Evolutionary conservation across 64 coral and sea anemone genomes (phyloP).

Genomic region (Hydrozoanthus tunicans): DNA sequence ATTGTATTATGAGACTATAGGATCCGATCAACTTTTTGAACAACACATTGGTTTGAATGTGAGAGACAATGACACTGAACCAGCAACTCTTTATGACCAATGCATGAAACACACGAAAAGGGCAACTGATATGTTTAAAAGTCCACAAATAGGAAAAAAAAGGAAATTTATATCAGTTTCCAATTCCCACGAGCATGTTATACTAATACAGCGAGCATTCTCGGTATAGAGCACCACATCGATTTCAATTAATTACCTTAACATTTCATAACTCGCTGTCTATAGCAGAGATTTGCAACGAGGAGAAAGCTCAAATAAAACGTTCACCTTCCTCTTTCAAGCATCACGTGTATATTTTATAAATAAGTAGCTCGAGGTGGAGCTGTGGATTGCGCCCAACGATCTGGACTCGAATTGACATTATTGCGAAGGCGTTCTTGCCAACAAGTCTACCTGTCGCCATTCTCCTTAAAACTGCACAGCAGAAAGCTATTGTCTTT

Average conservation of each 20-base stretch:
- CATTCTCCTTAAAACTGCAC: not conserved
- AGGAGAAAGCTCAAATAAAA: not conserved
- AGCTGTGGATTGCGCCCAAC: not conserved
- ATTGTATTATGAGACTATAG: no score
- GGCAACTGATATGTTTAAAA: no score
- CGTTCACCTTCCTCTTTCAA: not conserved
- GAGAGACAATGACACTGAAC: no score
- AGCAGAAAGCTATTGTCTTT: not conserved
- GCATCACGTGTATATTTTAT: not conserved
- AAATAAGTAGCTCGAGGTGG: not conserved
- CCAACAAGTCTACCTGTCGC: not conserved
- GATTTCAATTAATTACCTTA: not conserved
- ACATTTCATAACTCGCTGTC: not conserved
- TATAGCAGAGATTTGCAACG: not conserved
- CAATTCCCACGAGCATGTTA: no score
- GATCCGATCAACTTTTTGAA: no score
- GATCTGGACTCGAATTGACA: not conserved
- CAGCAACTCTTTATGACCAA: no score
- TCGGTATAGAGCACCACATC: not conserved
- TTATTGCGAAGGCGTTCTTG: not conserved
- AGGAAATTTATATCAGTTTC: no score
- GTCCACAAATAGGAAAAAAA: no score
- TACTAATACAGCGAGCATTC: not conserved
- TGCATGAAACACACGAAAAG: no score
- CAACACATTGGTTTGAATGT: no score